Evolutionary conservation across 2,797 vertebrate genomes (phyloP).

Genomic region (Halcyon leucocephala): DNA sequence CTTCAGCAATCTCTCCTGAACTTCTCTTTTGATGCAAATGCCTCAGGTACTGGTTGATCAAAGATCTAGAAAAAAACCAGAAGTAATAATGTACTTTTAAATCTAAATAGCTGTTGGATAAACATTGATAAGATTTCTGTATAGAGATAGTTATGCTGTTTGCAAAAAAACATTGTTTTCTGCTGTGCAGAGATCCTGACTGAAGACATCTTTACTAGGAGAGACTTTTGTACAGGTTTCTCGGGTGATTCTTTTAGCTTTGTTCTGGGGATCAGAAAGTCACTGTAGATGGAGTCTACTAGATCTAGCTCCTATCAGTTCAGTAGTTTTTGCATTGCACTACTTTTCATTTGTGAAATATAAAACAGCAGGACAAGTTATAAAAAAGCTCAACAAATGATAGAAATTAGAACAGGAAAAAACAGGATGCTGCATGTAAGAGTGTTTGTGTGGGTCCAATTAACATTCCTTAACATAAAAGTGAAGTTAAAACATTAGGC

Average conservation of each 20-base stretch:
- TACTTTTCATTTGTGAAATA: constrained; percentile 15
- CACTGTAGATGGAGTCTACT: background rate
- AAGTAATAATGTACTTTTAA: background rate
- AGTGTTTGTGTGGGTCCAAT: background rate
- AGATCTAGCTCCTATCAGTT: background rate
- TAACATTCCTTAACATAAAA: constrained; percentile 59
- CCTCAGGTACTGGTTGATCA: background rate
- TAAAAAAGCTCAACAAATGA: background rate
- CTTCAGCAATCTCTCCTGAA: background rate
- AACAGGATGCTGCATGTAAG: background rate
- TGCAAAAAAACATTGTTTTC: background rate
- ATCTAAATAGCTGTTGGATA: background rate
- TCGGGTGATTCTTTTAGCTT: fast-evolving
- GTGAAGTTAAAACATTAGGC: background rate
- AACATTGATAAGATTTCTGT: background rate
- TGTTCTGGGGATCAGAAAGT: background rate
- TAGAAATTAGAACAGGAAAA: background rate
- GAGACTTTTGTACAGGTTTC: background rate
- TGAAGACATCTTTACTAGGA: background rate
- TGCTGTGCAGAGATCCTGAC: background rate
- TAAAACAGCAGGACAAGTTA: background rate
- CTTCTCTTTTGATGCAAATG: background rate
- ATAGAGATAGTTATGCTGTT: background rate
- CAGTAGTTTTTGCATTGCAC: background rate
- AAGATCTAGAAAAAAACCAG: background rate